These are phyloP conservation scores for Mus musculus DNA, from an alignment of 2,113 vertebrate genomes.

Conservation along the genomic window GRCm39 chr6:29863501-29864000, in stretches of 20 bases:
- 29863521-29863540: background rate
- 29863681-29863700: background rate
- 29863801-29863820: conserved; percentile 25
- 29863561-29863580: conserved; percentile 29
- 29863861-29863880: conserved; percentile 3
- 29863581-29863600: background rate
- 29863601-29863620: conserved; percentile 32
- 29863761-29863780: background rate
- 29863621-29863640: background rate
- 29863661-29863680: background rate
- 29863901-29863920: no score
- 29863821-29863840: conserved; percentile 27
- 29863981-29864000: background rate
- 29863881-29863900: background rate
- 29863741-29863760: background rate
- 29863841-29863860: conserved; percentile 32
- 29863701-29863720: background rate
- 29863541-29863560: background rate
- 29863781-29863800: conserved; percentile 46
- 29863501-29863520: background rate
- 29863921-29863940: background rate
- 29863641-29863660: background rate
- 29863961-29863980: background rate
- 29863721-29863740: background rate
- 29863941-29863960: background rate